phyloP scores from a whole-genome alignment of 2,888 invertebrate genomes.

The Drosophila falleni region DNA sequence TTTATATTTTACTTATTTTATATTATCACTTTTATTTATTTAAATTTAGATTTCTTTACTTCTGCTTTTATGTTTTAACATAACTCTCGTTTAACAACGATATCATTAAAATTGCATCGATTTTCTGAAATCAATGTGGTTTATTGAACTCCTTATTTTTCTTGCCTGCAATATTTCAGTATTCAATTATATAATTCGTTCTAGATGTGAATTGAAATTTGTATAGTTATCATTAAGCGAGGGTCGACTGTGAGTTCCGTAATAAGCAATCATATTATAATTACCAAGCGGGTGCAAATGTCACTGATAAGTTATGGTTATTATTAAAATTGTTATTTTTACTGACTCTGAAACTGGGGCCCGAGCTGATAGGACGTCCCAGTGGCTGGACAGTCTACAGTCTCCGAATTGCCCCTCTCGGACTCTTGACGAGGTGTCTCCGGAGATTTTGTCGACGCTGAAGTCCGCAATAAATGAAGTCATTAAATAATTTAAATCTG shows the following conservation, averaged over 20 bases:
- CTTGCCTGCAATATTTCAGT: neutral
- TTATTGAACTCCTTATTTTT: neutral
- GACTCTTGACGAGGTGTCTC: constrained; percentile 34
- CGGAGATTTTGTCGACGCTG: constrained; percentile 13
- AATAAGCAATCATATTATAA: constrained; percentile 45
- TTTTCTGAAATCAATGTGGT: neutral
- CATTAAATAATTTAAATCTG: constrained; percentile 77
- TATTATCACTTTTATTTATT: no score
- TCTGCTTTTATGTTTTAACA: no score
- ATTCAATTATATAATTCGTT: neutral
- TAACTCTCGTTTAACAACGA: neutral
- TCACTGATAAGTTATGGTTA: constrained; percentile 58
- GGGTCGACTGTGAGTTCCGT: constrained; percentile 14
- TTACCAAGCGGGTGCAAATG: constrained; percentile 63
- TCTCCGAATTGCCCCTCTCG: constrained; percentile 8
- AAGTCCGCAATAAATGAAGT: constrained; percentile 60
- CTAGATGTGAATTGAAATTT: constrained; percentile 18
- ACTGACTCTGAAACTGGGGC: constrained; percentile 7
- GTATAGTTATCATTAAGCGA: constrained; percentile 7
- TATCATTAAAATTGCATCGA: neutral
- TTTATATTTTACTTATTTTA: no score
- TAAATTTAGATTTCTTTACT: no score
- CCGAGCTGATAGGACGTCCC: constrained; percentile 32
- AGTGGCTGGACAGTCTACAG: constrained; percentile 27
- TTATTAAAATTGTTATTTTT: constrained; percentile 22